A percentile compares a stretch with the other conserved stretches of the same genome.
phyloP scores from a whole-genome alignment of 2,888 invertebrate species.

The Drosophila mimica region DNA sequence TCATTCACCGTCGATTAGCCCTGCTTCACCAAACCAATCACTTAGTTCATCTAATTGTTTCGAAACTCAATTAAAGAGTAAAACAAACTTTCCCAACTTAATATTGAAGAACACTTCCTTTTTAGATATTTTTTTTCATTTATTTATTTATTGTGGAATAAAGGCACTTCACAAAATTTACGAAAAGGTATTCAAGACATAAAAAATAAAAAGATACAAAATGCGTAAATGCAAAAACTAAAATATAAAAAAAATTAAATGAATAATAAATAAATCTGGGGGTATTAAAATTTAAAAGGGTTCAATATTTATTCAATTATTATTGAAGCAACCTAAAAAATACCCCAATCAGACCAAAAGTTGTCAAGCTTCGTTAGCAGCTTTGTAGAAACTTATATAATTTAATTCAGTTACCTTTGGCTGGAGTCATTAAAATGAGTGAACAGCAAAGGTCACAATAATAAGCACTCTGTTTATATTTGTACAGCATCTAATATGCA shows the following conservation, averaged over 20 bases:
- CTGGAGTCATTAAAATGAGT: not conserved
- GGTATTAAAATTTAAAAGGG: not conserved
- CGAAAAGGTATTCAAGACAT: not conserved
- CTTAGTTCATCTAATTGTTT: not conserved
- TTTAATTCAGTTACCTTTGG: not conserved
- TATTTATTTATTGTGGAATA: not conserved
- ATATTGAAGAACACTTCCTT: not conserved
- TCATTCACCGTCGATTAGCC: not conserved
- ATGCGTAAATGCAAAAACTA: not conserved
- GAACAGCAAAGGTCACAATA: not conserved
- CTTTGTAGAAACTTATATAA: not conserved
- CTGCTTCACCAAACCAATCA: not conserved
- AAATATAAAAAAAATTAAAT: not conserved
- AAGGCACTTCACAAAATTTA: not conserved
- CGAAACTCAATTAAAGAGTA: not conserved
- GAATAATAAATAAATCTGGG: not conserved
- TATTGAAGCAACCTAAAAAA: not conserved
- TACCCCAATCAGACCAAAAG: not conserved
- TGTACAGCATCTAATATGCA: not conserved
- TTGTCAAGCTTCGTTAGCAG: not conserved
- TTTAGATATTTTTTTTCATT: not conserved
- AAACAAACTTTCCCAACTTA: not conserved
- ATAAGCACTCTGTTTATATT: not conserved
- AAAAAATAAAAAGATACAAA: not conserved
- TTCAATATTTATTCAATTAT: not conserved